phyloP scores from a whole-genome alignment of 2,888 invertebrate species.

The Drosophila cracens region DNA sequence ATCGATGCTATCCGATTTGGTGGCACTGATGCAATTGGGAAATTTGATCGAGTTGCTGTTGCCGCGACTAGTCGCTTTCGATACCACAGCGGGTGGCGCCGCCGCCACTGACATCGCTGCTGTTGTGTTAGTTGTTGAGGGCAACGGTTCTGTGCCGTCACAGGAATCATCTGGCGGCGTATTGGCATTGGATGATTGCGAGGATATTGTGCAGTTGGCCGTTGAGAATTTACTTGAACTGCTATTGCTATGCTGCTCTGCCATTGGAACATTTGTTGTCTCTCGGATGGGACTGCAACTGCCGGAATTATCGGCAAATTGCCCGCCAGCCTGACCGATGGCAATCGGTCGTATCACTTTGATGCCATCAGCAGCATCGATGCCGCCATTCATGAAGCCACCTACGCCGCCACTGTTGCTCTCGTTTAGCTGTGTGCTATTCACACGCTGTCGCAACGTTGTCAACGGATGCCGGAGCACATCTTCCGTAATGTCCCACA shows the following conservation, averaged over 20 bases:
- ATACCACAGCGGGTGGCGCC: constrained; percentile 21
- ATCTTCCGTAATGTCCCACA: constrained; percentile 99
- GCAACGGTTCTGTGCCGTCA: constrained; percentile 46
- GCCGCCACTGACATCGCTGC: constrained; percentile 25
- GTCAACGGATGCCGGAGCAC: constrained; percentile 90
- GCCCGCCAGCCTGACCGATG: constrained; percentile 70
- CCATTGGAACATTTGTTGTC: constrained; percentile 29
- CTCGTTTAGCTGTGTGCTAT: constrained; percentile 79
- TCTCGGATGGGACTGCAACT: constrained; percentile 78
- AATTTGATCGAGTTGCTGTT: constrained; percentile 81
- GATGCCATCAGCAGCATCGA: constrained; percentile 80
- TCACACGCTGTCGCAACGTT: constrained; percentile 83
- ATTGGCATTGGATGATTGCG: constrained; percentile 83
- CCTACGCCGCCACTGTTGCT: constrained; percentile 31
- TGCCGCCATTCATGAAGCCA: constrained; percentile 82
- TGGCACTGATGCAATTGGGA: constrained; percentile 83
- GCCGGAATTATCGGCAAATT: constrained; percentile 53
- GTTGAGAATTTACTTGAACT: constrained; percentile 85
- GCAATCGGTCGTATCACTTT: constrained; percentile 84
- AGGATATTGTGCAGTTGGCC: constrained; percentile 85
- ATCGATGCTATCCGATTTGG: constrained; percentile 82
- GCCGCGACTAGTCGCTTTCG: constrained; percentile 64
- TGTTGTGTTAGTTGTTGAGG: constrained; percentile 36
- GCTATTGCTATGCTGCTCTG: constrained; percentile 81
- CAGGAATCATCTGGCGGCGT: constrained; percentile 80